Percentiles rank a stretch among this genome's conserved stretches.
Conservation (phyloP, 23 tunicate genomes). For the Trididemnum clinides region DNA sequence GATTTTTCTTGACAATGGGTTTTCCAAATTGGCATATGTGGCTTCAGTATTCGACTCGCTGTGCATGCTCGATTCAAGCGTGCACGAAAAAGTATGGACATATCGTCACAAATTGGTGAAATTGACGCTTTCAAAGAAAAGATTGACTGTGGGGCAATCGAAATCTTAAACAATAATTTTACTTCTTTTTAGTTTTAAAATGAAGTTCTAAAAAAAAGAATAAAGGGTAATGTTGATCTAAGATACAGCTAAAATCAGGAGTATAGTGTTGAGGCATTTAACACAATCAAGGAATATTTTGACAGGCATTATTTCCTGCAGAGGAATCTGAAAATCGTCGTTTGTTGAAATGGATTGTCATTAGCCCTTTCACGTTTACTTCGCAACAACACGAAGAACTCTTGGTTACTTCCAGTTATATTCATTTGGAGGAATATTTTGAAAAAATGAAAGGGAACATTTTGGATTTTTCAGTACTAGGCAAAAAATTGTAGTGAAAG, state of each 20-base stretch:
- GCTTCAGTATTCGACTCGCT: slow-evolving; percentile 23
- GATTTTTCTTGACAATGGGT: slow-evolving; percentile 8
- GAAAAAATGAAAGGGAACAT: neutral
- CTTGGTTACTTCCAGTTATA: neutral
- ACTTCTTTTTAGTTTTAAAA: slow-evolving; percentile 13
- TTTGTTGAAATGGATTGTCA: neutral
- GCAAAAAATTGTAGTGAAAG: neutral
- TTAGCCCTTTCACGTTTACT: neutral
- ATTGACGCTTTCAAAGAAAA: slow-evolving; percentile 28
- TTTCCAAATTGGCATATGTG: too few species aligned
- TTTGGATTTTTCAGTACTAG: neutral
- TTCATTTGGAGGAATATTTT: neutral
- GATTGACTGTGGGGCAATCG: slow-evolving; percentile 13
- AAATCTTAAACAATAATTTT: slow-evolving; percentile 26
- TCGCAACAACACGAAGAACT: slow-evolving; percentile 2
- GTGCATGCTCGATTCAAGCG: slow-evolving; percentile 31
- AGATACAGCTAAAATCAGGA: slow-evolving; percentile 30
- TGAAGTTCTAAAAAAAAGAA: neutral
- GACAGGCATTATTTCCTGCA: slow-evolving; percentile 24
- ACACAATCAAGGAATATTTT: neutral
- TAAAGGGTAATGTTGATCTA: neutral
- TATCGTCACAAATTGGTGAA: slow-evolving; percentile 5
- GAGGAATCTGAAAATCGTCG: slow-evolving; percentile 24
- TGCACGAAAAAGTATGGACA: slow-evolving; percentile 4
- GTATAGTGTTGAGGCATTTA: neutral